These are phyloP conservation scores for Philereme transversata DNA, from an alignment of 2,888 invertebrate species.

Conservation along the genomic window DNA sequence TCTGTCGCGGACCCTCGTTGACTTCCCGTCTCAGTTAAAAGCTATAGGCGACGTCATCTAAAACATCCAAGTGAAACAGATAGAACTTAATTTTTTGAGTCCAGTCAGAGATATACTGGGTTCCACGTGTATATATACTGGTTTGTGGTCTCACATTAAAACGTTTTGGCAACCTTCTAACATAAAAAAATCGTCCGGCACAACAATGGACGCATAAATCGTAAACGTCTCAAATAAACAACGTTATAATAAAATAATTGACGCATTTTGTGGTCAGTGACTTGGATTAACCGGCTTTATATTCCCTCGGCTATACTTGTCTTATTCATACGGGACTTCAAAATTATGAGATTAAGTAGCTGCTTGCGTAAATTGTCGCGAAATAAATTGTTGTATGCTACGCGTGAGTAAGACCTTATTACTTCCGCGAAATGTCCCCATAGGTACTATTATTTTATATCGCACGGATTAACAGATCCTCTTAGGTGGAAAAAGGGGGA, in stretches of 20 bases:
- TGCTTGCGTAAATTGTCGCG: conserved; percentile 5
- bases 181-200: conserved; percentile 14
- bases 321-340: background rate
- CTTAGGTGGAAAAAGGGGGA: no score
- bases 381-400: conserved; percentile 1
- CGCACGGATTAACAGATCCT: no score
- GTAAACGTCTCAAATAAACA: conserved; percentile 32
- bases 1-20: no score
- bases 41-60: background rate
- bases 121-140: conserved; percentile 12
- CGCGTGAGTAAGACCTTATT: conserved; percentile 1
- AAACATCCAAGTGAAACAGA: conserved; percentile 2
- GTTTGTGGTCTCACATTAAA: conserved; percentile 37
- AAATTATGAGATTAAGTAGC: background rate
- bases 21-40: no score
- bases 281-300: conserved; percentile 25
- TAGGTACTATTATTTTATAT: background rate
- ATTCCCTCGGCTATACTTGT: background rate
- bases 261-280: conserved; percentile 35
- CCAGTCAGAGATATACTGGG: no score
- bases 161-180: conserved; percentile 35
- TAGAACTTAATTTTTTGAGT: no score
- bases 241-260: conserved; percentile 35
- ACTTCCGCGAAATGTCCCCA: background rate
- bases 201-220: conserved; percentile 38